Conservation (phyloP, 2,888 invertebrate genomes). For the Torymus tubicola region DNA sequence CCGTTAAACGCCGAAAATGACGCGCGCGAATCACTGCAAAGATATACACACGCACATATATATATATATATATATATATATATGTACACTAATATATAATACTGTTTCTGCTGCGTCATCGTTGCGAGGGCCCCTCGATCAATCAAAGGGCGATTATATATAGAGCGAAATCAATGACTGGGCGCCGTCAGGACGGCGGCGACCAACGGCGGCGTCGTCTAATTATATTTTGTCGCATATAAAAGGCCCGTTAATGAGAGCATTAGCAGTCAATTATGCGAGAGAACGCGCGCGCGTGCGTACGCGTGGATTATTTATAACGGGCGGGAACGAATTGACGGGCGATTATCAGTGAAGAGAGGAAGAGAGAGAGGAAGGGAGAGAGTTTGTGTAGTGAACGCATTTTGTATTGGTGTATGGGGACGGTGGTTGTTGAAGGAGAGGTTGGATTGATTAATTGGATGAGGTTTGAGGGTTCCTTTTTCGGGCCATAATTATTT, state of each 20-base stretch:
- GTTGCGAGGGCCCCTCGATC: slow-evolving; percentile 16
- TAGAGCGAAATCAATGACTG: slow-evolving; percentile 27
- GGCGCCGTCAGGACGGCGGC: slow-evolving; percentile 22
- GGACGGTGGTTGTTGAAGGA: no score
- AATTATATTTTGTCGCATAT: slow-evolving; percentile 22
- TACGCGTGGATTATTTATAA: slow-evolving; percentile 36
- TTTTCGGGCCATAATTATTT: no score
- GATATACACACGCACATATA: no score
- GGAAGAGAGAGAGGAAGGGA: background rate
- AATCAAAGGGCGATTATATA: slow-evolving; percentile 25
- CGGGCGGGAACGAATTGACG: slow-evolving; percentile 28
- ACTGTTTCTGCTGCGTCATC: slow-evolving; percentile 41
- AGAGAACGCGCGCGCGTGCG: background rate
- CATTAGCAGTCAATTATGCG: slow-evolving; percentile 36
- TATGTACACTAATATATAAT: no score
- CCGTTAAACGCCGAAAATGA: slow-evolving; percentile 41
- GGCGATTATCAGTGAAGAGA: slow-evolving; percentile 22
- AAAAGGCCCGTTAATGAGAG: slow-evolving; percentile 42
- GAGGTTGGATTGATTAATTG: no score
- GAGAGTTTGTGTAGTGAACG: no score
- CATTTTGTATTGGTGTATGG: no score
- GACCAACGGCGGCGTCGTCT: slow-evolving; percentile 18
- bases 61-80: no score
- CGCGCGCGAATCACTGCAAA: slow-evolving; percentile 22
- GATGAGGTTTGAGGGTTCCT: no score